A percentile compares a stretch with the other conserved stretches of the same genome.
Evolutionary conservation across 2,888 invertebrate species (phyloP).

Genomic region (Alloscopus bannaensis): DNA sequence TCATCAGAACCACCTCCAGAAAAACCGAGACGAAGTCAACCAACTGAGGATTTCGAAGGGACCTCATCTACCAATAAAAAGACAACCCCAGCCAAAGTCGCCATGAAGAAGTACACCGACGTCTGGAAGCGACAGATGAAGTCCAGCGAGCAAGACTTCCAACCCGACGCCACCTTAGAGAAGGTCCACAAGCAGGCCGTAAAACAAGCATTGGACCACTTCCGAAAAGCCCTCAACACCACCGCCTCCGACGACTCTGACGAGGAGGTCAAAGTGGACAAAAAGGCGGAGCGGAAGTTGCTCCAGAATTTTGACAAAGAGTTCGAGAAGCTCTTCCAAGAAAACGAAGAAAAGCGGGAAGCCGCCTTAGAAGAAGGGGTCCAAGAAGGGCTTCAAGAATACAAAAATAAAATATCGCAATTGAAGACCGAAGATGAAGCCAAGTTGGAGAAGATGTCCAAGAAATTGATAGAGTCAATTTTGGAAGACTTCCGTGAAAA

Average conservation of each 20-base stretch:
- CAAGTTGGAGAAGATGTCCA: too few relatives aligned
- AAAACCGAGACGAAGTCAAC: not conserved
- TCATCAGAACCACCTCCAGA: not conserved
- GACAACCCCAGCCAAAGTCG: not conserved
- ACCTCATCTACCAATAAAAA: not conserved
- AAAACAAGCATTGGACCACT: not conserved
- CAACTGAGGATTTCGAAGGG: too few relatives aligned
- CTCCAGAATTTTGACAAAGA: conserved; percentile 16
- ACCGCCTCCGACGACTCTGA: too few relatives aligned
- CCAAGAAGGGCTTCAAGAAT: too few relatives aligned
- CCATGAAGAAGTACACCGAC: not conserved
- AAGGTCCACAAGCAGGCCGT: conserved; percentile 11
- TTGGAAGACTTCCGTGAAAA: conserved; percentile 36
- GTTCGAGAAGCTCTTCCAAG: conserved; percentile 12
- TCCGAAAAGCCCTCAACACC: not conserved
- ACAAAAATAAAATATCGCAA: too few relatives aligned
- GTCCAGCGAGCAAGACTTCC: not conserved
- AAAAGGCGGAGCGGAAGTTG: not conserved
- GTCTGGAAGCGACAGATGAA: conserved; percentile 3
- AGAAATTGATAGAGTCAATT: conserved; percentile 17
- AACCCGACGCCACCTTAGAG: not conserved
- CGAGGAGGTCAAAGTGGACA: conserved; percentile 8
- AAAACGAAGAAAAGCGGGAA: too few relatives aligned
- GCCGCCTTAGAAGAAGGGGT: too few relatives aligned
- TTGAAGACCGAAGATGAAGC: not conserved